phyloP scores from a whole-genome alignment of 2,113 vertebrate genomes.

The Tricholaema leucomelas region DNA sequence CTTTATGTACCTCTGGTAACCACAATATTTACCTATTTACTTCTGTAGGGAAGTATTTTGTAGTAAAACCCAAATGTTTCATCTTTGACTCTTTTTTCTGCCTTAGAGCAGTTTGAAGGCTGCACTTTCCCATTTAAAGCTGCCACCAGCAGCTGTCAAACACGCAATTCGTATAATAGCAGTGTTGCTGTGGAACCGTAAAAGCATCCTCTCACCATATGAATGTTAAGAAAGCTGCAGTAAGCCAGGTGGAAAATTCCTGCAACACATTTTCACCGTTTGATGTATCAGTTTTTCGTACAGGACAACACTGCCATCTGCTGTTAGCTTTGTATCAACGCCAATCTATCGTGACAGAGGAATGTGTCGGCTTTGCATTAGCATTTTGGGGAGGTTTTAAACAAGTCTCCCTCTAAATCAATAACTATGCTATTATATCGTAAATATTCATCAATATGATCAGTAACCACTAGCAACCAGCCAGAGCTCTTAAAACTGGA shows the following conservation, averaged over 20 bases:
- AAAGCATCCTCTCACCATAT: background rate
- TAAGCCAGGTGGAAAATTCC: background rate
- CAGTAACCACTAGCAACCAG: background rate
- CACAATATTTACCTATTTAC: background rate
- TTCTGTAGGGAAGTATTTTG: background rate
- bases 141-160: background rate
- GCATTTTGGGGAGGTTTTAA: background rate
- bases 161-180: background rate
- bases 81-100: background rate
- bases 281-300: background rate
- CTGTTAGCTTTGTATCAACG: slow-evolving; percentile 16
- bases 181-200: background rate
- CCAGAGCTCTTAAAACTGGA: background rate
- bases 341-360: background rate
- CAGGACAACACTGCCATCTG: slow-evolving; percentile 71
- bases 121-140: background rate
- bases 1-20: background rate
- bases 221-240: background rate
- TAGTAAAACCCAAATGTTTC: background rate
- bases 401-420: background rate
- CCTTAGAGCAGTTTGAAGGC: background rate
- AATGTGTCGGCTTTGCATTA: background rate
- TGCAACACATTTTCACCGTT: background rate
- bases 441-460: rapidly evolving
- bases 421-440: background rate